Conservation (phyloP, 1,140 invertebrate genomes). For the Pseudoatta argentina region DNA sequence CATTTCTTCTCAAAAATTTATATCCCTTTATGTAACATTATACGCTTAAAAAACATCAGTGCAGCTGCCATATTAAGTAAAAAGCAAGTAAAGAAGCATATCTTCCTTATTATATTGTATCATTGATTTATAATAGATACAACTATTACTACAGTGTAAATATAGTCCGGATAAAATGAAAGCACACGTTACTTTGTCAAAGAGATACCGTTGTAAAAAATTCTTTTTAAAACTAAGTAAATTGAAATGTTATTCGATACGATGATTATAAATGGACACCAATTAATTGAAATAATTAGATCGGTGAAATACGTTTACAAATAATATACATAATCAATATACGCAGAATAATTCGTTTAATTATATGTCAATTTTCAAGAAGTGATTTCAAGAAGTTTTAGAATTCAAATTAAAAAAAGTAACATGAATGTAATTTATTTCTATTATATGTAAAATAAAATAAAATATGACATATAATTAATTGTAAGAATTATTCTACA, state of each 20-base stretch:
- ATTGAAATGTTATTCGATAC: background rate
- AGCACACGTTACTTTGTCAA: background rate
- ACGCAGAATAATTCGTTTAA: background rate
- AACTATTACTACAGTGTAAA: constrained; percentile 9
- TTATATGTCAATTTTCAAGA: constrained; percentile 1
- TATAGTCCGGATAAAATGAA: background rate
- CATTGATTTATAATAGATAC: background rate
- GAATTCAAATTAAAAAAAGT: background rate
- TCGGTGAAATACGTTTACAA: background rate
- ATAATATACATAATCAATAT: constrained; percentile 25
- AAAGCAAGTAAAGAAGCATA: constrained; percentile 39
- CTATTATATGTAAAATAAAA: background rate
- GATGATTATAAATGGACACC: background rate
- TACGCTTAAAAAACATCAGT: background rate
- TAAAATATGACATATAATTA: background rate
- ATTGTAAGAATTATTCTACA: constrained; percentile 6
- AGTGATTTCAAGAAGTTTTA: background rate
- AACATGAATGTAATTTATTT: background rate
- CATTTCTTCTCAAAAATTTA: background rate
- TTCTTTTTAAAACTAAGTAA: background rate
- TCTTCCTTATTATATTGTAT: background rate
- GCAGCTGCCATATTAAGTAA: constrained; percentile 26
- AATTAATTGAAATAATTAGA: background rate
- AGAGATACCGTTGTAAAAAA: background rate
- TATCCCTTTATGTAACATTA: background rate